Conservation (phyloP, 2,888 invertebrate genomes). For the Cryptocephalus primarius region DNA sequence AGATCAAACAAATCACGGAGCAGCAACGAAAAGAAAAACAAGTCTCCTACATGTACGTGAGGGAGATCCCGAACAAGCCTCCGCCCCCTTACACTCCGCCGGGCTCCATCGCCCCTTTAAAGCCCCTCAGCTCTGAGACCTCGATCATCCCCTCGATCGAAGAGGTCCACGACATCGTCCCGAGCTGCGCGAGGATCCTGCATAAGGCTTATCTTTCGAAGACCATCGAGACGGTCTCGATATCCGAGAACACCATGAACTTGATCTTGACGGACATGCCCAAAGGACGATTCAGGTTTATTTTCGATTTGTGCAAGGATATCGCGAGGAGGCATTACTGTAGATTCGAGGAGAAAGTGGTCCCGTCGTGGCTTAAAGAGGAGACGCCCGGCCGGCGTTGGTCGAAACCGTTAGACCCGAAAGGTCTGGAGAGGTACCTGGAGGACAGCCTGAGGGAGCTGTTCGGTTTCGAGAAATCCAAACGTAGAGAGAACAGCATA, state of each 20-base stretch:
- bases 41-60: slow-evolving; percentile 44
- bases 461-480: slow-evolving; percentile 42
- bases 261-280: slow-evolving; percentile 27
- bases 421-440: slow-evolving; percentile 40
- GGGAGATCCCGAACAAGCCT: slow-evolving; percentile 64
- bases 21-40: slow-evolving; percentile 43
- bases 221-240: slow-evolving; percentile 24
- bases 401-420: slow-evolving; percentile 39
- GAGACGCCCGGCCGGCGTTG: slow-evolving; percentile 31
- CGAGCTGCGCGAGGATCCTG: slow-evolving; percentile 37
- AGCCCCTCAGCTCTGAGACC: neutral
- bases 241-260: slow-evolving; percentile 27
- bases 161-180: slow-evolving; percentile 38
- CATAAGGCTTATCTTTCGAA: slow-evolving; percentile 34
- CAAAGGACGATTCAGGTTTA: slow-evolving; percentile 45
- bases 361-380: slow-evolving; percentile 42
- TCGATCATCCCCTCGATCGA: slow-evolving; percentile 37
- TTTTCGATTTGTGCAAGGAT: slow-evolving; percentile 54
- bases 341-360: slow-evolving; percentile 32
- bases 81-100: slow-evolving; percentile 68
- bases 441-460: slow-evolving; percentile 42
- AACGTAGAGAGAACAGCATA: slow-evolving; percentile 45
- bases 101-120: slow-evolving; percentile 15
- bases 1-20: slow-evolving; percentile 47
- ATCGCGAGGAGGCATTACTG: slow-evolving; percentile 43